These are phyloP conservation scores for Zingel zingel DNA, from an alignment of 2,113 vertebrate species.

Conservation along the genomic window DNA sequence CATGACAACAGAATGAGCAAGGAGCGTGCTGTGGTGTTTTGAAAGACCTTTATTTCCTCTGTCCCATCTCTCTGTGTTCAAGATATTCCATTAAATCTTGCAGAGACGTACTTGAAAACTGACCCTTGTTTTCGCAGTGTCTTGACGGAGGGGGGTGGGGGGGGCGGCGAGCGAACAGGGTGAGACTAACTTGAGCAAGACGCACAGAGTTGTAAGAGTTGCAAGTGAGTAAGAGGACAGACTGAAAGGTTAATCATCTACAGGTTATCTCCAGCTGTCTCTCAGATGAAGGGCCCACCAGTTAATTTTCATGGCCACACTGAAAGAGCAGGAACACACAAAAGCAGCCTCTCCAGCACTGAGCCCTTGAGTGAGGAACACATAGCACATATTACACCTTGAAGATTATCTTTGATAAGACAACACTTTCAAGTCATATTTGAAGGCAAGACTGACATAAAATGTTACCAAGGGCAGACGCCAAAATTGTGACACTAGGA, in stretches of 20 bases:
- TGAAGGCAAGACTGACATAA: not conserved
- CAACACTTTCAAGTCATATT: slow-evolving; percentile 18
- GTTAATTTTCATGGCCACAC: slow-evolving; percentile 47
- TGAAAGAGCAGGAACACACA: slow-evolving; percentile 27
- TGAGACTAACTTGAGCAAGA: slow-evolving; percentile 50
- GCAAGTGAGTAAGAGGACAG: slow-evolving; percentile 32
- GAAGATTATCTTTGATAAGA: slow-evolving; percentile 57
- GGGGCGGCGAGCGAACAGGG: not conserved
- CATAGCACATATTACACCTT: slow-evolving; percentile 46
- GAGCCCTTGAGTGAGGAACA: slow-evolving; percentile 67
- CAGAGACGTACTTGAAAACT: slow-evolving; percentile 57
- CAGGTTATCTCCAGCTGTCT: slow-evolving; percentile 55
- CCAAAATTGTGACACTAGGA: slow-evolving; percentile 5
- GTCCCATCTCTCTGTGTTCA: slow-evolving; percentile 18
- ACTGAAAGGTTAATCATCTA: slow-evolving; percentile 50
- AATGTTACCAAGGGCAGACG: slow-evolving; percentile 9
- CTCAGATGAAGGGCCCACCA: slow-evolving; percentile 36
- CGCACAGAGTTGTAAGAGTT: not conserved
- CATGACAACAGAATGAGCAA: slow-evolving; percentile 9
- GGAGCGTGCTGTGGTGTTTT: slow-evolving; percentile 41
- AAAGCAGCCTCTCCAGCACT: slow-evolving; percentile 8
- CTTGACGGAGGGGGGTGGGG: slow-evolving; percentile 41
- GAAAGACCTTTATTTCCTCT: slow-evolving; percentile 59
- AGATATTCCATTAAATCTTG: slow-evolving; percentile 62
- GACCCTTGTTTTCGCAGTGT: slow-evolving; percentile 60